A percentile compares a stretch with the other conserved stretches of the same genome.
Evolutionary conservation across 2,797 vertebrate genomes (phyloP).

Genomic region (Sebastolobus altivelis): DNA sequence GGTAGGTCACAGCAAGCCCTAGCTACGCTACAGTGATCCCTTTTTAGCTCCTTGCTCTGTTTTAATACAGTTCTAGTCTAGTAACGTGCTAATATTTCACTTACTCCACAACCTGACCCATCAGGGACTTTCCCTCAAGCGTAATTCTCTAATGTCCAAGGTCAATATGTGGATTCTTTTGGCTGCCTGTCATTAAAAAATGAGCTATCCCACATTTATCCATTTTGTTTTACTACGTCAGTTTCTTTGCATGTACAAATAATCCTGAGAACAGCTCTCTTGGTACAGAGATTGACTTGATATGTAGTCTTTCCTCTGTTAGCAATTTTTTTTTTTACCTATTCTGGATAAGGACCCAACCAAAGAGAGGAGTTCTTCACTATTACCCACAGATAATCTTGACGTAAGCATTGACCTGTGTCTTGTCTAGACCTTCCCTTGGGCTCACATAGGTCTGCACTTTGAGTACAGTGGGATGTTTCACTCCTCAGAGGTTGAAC

Average conservation of each 20-base stretch:
- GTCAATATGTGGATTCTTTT: not conserved
- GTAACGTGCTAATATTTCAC: not conserved
- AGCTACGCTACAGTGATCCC: not conserved
- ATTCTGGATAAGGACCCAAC: not conserved
- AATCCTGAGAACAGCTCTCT: not conserved
- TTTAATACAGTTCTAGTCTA: not conserved
- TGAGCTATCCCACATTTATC: not conserved
- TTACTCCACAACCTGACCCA: not conserved
- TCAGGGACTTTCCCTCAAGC: not conserved
- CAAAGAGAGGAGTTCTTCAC: not conserved
- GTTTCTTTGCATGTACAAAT: not conserved
- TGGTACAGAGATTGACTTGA: not conserved
- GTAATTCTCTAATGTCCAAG: not conserved
- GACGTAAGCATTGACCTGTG: conserved; percentile 24
- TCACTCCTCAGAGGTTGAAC: conserved; percentile 22
- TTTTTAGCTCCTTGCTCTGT: not conserved
- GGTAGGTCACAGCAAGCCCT: conserved; percentile 69
- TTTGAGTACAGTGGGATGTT: conserved; percentile 25
- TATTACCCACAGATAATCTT: conserved; percentile 15
- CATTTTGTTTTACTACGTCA: not conserved
- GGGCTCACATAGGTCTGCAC: conserved; percentile 18
- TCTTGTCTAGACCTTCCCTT: conserved; percentile 44
- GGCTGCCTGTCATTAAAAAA: conserved; percentile 2
- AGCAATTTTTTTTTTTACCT: not conserved
- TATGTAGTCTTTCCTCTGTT: not conserved